These are phyloP conservation scores for Cyclopterus lumpus DNA, from an alignment of 2,797 vertebrate species.

Conservation along the genomic window DNA sequence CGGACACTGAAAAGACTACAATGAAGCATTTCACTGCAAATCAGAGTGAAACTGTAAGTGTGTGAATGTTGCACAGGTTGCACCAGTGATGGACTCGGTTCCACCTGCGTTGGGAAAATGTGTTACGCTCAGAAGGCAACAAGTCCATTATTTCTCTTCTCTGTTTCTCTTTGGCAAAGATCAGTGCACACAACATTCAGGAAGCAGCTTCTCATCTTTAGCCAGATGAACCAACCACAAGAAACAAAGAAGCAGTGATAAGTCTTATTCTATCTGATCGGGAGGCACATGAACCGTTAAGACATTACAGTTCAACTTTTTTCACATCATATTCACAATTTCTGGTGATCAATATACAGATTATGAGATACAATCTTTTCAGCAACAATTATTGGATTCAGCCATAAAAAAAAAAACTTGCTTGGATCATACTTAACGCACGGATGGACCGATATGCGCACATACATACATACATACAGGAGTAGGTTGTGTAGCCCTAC, in stretches of 20 bases:
- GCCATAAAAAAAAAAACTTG: not conserved
- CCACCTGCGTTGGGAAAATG: not conserved
- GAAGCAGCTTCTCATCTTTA: not conserved
- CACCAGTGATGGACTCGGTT: not conserved
- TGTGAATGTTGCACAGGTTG: not conserved
- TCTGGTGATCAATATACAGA: not conserved
- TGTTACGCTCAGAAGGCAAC: not conserved
- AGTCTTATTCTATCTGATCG: no score
- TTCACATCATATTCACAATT: not conserved
- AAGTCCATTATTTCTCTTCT: not conserved
- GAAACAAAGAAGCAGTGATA: not conserved
- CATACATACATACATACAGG: no score
- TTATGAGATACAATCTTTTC: not conserved
- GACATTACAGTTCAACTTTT: not conserved
- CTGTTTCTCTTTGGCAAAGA: not conserved
- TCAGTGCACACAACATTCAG: conserved; percentile 1
- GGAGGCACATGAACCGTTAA: not conserved
- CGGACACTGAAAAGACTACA: not conserved
- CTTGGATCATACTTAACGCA: not conserved
- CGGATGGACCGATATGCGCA: not conserved
- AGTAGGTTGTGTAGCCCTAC: no score
- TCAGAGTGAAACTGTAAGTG: not conserved
- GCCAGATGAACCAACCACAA: no score
- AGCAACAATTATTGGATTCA: no score
- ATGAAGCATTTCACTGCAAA: not conserved